Evolutionary conservation across 92 coral and sea anemone species (phyloP).

Genomic region (Blastomussa wellsi): DNA sequence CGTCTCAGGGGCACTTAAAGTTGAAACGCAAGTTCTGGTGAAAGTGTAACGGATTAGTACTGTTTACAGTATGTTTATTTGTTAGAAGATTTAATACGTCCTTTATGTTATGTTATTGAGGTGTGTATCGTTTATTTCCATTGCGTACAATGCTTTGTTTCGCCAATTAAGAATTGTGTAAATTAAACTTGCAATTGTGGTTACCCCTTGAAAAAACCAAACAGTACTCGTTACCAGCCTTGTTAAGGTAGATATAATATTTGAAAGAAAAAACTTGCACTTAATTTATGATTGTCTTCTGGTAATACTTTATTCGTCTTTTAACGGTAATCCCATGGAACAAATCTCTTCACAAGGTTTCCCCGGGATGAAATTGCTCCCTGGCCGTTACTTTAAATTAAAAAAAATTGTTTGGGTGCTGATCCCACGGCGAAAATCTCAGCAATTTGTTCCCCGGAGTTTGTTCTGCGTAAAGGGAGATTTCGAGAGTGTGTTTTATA

Average conservation of each 20-base stretch:
- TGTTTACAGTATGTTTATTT: background rate
- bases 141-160: background rate
- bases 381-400: no score
- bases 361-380: no score
- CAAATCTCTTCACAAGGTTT: no score
- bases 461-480: no score
- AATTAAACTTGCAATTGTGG: background rate
- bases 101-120: background rate
- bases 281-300: background rate
- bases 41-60: background rate
- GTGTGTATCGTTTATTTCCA: background rate
- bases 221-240: background rate
- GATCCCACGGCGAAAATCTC: no score
- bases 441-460: no score
- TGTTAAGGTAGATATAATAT: background rate
- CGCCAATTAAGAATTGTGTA: background rate
- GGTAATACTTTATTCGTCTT: background rate
- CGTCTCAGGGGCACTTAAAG: no score
- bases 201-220: background rate
- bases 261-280: background rate
- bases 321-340: no score
- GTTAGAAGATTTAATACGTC: no score
- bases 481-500: no score
- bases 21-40: background rate
- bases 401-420: no score